Base-by-base conservation (phyloP, 1,140 invertebrate genomes). In the Drosophila orena region DNA sequence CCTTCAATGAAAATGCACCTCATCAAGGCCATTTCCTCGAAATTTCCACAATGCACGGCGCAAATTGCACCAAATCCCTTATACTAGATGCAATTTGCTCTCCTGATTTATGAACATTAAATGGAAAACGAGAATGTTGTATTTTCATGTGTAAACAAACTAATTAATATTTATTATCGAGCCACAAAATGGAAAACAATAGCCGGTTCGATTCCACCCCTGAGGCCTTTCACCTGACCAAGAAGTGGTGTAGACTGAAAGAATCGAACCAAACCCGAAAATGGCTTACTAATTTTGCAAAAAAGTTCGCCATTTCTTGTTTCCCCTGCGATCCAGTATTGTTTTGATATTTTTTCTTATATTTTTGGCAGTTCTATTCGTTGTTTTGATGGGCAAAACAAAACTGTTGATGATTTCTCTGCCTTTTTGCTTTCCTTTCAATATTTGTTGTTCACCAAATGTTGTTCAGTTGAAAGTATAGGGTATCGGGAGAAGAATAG, bases 131-230 rank as follows among this genome's bases (percentile, higher is more conserved):
- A 55, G 72, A 85, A 65, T 85, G 79, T 85, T 61, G 66, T 59
- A 77, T 81, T 72, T 79, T 65, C 43, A 62, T 44, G 49, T 88
- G 79, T 88, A 88, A 88, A 88, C 83, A 88, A 88, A 79, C 79
- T 68, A 83, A 88, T 88, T 79, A 88, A 79, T 88, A 81, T 83
- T 81, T 88, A 85, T 86, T 83, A 66, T 78, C 43, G 46, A 56
- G 55, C 34, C 40, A 58, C 53, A 62, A 42, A 60, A 59, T 44
- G 43, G 22, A 49, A 56, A 62, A 68, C 38, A 77, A 73, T 55
- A 77, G 74, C 53, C 38, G 2, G 7, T 30, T 8, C n/a, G 30
- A 54, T 22, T 59, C 54, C 56, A 40, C 61, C 43, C 38, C 44
- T 17, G 34, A 27, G 64, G 64, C 64, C 64, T 68, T 68, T 68